A percentile compares a stretch with the other conserved stretches of the same genome.
Conservation (phyloP, 2,113 vertebrate species). For the Agapornis roseicollis region DNA sequence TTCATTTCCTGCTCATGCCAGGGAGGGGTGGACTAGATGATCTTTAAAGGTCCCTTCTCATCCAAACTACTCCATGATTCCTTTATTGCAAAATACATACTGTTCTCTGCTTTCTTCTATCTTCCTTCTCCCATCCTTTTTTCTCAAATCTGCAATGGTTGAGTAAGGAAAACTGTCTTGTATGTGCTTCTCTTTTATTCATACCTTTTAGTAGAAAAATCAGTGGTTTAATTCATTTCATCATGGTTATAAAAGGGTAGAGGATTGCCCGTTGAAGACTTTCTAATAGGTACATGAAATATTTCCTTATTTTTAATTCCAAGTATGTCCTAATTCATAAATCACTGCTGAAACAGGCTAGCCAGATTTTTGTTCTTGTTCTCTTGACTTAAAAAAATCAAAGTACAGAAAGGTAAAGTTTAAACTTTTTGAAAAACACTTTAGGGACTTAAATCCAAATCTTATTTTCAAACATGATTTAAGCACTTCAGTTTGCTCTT, state of each 20-base stretch:
- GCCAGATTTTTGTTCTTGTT: neutral
- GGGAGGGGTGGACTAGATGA: neutral
- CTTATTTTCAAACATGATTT: neutral
- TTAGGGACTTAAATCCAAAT: neutral
- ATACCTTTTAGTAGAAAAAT: neutral
- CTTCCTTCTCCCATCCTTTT: neutral
- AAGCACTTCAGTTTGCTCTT: neutral
- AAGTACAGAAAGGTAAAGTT: neutral
- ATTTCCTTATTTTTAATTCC: neutral
- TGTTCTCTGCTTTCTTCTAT: neutral
- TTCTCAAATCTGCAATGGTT: neutral
- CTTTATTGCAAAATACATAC: neutral
- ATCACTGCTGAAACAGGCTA: neutral
- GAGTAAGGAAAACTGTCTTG: neutral
- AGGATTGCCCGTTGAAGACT: neutral
- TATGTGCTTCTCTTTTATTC: neutral
- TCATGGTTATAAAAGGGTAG: neutral
- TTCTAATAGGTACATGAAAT: neutral
- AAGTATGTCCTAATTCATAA: neutral
- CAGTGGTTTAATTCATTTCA: neutral
- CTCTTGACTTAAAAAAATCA: neutral
- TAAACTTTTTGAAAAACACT: neutral
- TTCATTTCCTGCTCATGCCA: neutral
- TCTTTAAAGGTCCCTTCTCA: constrained; percentile 44
- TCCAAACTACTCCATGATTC: neutral